phyloP scores from a whole-genome alignment of 1,140 invertebrate genomes.

The Riptortus pedestris region DNA sequence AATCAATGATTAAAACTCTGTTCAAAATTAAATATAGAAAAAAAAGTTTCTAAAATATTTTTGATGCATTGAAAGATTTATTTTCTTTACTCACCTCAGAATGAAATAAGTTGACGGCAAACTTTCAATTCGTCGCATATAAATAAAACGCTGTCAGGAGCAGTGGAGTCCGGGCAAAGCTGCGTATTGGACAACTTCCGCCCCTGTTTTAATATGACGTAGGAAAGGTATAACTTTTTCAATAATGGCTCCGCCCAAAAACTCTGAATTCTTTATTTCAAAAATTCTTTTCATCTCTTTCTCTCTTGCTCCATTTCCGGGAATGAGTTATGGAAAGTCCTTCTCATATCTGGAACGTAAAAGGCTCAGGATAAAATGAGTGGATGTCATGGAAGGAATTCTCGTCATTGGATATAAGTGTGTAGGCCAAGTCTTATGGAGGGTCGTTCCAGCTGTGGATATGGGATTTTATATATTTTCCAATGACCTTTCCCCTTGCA shows the following conservation, averaged over 20 bases:
- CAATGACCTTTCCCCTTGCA: background rate
- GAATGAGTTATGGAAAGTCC: background rate
- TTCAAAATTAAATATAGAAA: no score
- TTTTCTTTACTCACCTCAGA: background rate
- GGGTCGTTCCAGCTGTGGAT: background rate
- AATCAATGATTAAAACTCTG: no score
- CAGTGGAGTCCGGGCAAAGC: background rate
- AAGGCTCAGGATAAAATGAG: background rate
- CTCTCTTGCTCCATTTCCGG: background rate
- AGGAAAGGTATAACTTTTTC: slow-evolving; percentile 8
- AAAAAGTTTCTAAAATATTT: background rate
- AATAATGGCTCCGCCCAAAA: background rate
- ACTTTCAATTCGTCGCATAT: background rate
- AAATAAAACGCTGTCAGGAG: slow-evolving; percentile 5
- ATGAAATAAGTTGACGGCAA: background rate
- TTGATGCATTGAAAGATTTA: background rate
- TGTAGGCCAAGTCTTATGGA: background rate
- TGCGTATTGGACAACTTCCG: slow-evolving; percentile 1
- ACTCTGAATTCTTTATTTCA: slow-evolving; percentile 9
- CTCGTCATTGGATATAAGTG: background rate
- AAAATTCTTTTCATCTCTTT: background rate
- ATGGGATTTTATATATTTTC: slow-evolving; percentile 7
- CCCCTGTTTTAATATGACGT: slow-evolving; percentile 12
- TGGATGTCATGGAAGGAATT: background rate
- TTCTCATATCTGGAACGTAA: background rate